Base-by-base conservation (phyloP, 2,113 vertebrate genomes). In the Pseudorhombus dupliciocellatus region DNA sequence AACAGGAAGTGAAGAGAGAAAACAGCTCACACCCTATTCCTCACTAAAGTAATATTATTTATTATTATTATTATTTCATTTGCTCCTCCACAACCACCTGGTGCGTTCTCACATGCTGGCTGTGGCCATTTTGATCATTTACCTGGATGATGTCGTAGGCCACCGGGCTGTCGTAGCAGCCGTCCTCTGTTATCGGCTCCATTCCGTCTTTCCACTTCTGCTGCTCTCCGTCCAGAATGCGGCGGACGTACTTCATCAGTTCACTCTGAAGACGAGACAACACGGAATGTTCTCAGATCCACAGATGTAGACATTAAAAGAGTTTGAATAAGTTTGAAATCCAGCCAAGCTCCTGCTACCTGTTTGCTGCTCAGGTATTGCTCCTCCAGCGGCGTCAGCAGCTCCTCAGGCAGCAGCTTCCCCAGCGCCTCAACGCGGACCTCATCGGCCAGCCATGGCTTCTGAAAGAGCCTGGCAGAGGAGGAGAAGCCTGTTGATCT, bases 141-240 rank as follows among this genome's bases (percentile, higher is more conserved):
- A 99, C 97, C 97, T 96, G 95, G 44, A 99, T 93, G 71, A 95
- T 79, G 86, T 97, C 94, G 11, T 94, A 94, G 63, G 95, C 90
- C 51, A 96, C 88, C 1, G 93, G 90, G 18, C 95, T 96, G 83
- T 89, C 81, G 80, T 94, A 96, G 81, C 73, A 89, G 2, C 90
- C 88, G 1, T 96, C 93, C 22, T 93, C 67, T 48, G 42, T 87
- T 25, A 78, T 83, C 0, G 95, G 96, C 24, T 88, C 88, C 56
- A 75, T 70, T 15, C 91, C 94, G 31, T 88, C 51, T 24, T 12
- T 73, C 96, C 95, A 97, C 5, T 20, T 85, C 15, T 89, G 18
- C 3, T 90, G 87, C 70, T 94, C 95, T 15, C 88, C 61, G 9
- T 90, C 66, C 77, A 99, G 84, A 70, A 93, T 84, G 0, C 60